phyloP scores from a whole-genome alignment of 2,888 invertebrate genomes.

The Sinohyriopsis cumingii region DNA sequence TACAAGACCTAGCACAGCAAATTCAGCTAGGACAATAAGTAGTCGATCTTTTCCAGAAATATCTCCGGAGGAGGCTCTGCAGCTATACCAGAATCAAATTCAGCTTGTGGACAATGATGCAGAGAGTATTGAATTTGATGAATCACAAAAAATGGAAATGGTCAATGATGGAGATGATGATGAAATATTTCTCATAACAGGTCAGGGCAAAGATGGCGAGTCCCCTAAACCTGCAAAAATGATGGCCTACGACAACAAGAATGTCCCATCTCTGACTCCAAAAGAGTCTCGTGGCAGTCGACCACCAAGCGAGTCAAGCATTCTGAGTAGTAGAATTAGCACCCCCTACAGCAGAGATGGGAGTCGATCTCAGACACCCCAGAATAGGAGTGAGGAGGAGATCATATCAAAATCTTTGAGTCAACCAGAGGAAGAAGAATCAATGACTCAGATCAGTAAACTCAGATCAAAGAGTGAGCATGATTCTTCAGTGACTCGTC shows the following conservation, averaged over 20 bases:
- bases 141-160: constrained; percentile 18
- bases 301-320: constrained; percentile 8
- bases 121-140: constrained; percentile 47
- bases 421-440: constrained; percentile 15
- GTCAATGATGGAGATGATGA: constrained; percentile 47
- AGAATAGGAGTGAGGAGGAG: constrained; percentile 8
- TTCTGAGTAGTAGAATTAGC: constrained; percentile 15
- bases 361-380: constrained; percentile 28
- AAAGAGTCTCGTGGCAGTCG: constrained; percentile 21
- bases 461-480: constrained; percentile 33
- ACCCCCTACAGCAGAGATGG: constrained; percentile 14
- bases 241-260: constrained; percentile 44
- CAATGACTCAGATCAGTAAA: constrained; percentile 33
- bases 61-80: constrained; percentile 53
- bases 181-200: constrained; percentile 53
- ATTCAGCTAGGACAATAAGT: constrained; percentile 58
- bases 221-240: constrained; percentile 46
- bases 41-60: constrained; percentile 60
- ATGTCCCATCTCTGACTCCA: constrained; percentile 39
- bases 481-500: constrained; percentile 31
- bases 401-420: no score
- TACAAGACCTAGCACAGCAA: constrained; percentile 50
- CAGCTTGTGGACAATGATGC: constrained; percentile 37
- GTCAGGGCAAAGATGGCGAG: constrained; percentile 42
- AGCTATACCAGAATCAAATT: constrained; percentile 40